Conservation (phyloP, 1,140 invertebrate species). For the Zaprionus tsacasi region DNA sequence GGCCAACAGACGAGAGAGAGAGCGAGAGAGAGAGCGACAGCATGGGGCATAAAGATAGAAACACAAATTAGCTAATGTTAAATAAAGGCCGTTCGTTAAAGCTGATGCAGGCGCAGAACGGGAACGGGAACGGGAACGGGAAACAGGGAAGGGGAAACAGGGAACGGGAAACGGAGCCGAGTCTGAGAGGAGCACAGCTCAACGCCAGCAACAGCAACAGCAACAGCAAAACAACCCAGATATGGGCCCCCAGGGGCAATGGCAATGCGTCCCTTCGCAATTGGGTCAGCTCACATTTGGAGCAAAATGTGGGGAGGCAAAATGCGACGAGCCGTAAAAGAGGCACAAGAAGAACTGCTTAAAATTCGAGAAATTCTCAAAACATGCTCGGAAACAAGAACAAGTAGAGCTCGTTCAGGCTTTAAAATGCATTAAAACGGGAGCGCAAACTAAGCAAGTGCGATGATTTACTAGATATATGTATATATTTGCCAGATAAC, state of each 20-base stretch:
- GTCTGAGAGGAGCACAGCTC: neutral
- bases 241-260: constrained; percentile 36
- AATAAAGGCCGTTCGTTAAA: constrained; percentile 72
- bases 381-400: constrained; percentile 22
- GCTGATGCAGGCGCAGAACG: constrained; percentile 13
- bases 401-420: constrained; percentile 3
- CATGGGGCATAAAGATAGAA: constrained; percentile 20
- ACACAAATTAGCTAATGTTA: constrained; percentile 81
- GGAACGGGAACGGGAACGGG: neutral
- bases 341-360: constrained; percentile 54
- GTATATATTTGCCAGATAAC: too few relatives aligned
- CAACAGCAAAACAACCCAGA: constrained; percentile 24
- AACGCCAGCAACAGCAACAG: constrained; percentile 1
- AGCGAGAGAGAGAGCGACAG: neutral
- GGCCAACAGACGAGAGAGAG: constrained; percentile 30
- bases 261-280: constrained; percentile 54
- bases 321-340: constrained; percentile 65
- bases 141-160: neutral
- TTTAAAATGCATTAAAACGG: constrained; percentile 39
- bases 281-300: constrained; percentile 77
- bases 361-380: constrained; percentile 52
- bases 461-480: too few relatives aligned
- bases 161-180: neutral
- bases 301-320: constrained; percentile 55
- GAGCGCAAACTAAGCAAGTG: neutral